These are phyloP conservation scores for Drosophila putrida DNA, from an alignment of 2,888 invertebrate genomes.

Conservation along the genomic window DNA sequence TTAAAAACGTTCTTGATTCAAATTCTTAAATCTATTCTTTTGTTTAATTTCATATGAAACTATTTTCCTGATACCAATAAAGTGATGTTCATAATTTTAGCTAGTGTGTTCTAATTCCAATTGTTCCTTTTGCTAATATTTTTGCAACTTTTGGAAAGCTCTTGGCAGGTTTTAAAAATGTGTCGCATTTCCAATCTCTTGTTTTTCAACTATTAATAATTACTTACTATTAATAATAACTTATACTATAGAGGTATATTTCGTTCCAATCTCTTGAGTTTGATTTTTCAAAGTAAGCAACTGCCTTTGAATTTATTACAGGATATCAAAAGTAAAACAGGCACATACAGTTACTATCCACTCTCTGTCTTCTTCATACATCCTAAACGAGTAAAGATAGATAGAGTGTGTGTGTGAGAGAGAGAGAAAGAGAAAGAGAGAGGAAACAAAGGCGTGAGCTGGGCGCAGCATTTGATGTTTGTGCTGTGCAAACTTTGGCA, in stretches of 20 bases:
- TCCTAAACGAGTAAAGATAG: background rate
- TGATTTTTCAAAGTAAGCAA: background rate
- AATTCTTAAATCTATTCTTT: background rate
- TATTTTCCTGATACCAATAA: background rate
- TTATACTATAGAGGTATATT: no score
- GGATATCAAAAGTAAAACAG: constrained; percentile 38
- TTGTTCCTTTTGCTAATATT: background rate
- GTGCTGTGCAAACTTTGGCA: constrained; percentile 75
- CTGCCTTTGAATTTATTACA: constrained; percentile 5
- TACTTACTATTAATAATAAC: no score
- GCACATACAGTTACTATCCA: constrained; percentile 30
- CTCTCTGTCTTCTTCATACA: background rate
- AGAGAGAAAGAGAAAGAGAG: constrained; percentile 14
- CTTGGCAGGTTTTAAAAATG: no score
- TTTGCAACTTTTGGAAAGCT: no score
- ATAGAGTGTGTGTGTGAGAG: background rate
- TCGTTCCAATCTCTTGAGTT: no score
- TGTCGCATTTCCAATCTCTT: no score
- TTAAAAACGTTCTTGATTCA: no score
- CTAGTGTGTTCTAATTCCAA: background rate
- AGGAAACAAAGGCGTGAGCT: constrained; percentile 39
- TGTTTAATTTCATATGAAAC: background rate
- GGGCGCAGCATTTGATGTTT: constrained; percentile 74
- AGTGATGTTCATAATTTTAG: background rate
- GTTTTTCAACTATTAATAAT: no score